Evolutionary conservation across 1,140 invertebrate species (phyloP).

Genomic region (Piezodorus guildinii): DNA sequence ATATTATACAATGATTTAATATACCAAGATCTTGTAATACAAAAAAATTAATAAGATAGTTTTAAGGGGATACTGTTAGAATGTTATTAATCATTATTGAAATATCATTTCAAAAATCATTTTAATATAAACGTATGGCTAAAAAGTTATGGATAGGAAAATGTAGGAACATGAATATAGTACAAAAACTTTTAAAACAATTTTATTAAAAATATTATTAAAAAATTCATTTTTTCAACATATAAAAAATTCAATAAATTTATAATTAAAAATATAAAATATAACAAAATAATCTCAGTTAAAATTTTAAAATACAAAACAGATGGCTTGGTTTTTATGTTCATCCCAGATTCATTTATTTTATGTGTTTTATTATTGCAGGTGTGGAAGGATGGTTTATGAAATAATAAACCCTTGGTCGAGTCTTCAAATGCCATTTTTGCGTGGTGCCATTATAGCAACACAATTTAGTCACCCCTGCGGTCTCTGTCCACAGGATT

Average conservation of each 20-base stretch:
- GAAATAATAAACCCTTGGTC: slow-evolving; percentile 37
- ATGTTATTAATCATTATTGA: too few relatives aligned
- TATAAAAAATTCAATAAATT: background rate
- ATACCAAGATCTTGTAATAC: too few relatives aligned
- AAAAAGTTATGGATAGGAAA: too few relatives aligned
- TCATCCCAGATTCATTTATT: background rate
- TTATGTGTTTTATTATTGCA: slow-evolving; percentile 24
- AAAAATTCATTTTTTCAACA: too few relatives aligned
- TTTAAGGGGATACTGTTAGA: too few relatives aligned
- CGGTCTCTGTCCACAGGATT: slow-evolving; percentile 24
- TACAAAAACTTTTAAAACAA: too few relatives aligned
- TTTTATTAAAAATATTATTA: too few relatives aligned
- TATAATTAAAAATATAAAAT: background rate
- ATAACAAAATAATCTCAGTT: background rate
- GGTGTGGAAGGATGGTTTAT: slow-evolving; percentile 35
- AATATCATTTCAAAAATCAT: too few relatives aligned
- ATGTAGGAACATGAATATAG: too few relatives aligned
- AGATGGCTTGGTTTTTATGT: background rate
- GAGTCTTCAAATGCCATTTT: slow-evolving; percentile 35
- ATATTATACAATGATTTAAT: too few relatives aligned
- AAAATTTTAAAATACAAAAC: background rate
- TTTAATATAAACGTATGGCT: too few relatives aligned
- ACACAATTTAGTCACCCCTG: slow-evolving; percentile 36
- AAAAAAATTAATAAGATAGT: too few relatives aligned
- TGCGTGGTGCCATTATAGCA: slow-evolving; percentile 36